Base-by-base conservation (phyloP, 2,113 vertebrate genomes). In the Argyrosomus japonicus region DNA sequence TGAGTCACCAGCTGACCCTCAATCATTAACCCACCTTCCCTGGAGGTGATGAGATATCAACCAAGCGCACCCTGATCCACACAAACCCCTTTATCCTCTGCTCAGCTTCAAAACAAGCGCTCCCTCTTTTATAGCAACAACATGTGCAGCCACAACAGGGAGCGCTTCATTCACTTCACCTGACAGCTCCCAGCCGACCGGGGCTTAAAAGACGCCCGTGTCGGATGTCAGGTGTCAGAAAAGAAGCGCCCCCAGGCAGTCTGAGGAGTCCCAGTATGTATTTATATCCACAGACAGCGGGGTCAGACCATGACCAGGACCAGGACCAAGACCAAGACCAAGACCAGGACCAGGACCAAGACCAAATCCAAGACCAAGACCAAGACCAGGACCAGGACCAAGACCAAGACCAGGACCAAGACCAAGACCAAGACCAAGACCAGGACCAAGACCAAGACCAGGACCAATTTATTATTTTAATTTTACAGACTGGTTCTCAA, bases 21-120 rank as follows among this genome's bases (percentile, higher is more conserved):
- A 87, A 83, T 87, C 79, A 91, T 88, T 89, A 88, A 89, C 87
- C 17, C 5, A 6, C 19, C 62, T 47, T 25, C 36, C 56, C 78
- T 45, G 57, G 57, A 61, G 29, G 71, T 65, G 40, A 53, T 6
- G 54, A 70, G 40, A 23, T 13, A 21, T 50, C 13, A 53, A 65
- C 47, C 69, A 27, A 82, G 57, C 7, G 43, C 64, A n/a, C 61
- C 63, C 60, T 15, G 19, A 54, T 2, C 54, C 62, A 18, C 63
- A 12, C 32, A 43, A 58, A 27, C 29, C 10, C 25, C 23, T 11
- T n/a, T 6, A 2, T n/a, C 40, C 50, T 61, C 7, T 48, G n/a
- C 57, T 65, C 15, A 6, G 57, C 12, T 21, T 32, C 4, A 0
- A 69, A 54, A 2, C 15, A 13, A 32, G 64, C 19, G 57, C 60